Evolutionary conservation across 1,140 invertebrate genomes (phyloP).

Genomic region (Teleogryllus occipitalis): DNA sequence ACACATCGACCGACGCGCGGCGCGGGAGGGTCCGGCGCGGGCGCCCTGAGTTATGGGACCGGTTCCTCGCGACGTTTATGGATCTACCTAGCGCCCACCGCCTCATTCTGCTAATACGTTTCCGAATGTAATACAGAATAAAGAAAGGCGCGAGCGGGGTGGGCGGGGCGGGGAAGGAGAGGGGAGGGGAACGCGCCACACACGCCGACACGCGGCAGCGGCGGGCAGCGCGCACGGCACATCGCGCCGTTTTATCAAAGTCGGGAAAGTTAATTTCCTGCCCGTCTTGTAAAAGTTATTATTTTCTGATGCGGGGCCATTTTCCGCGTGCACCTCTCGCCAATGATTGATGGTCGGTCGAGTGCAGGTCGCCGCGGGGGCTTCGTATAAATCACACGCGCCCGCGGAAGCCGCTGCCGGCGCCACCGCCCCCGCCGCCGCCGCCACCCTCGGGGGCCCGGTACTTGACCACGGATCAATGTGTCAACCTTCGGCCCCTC

Average conservation of each 20-base stretch:
- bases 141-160: neutral
- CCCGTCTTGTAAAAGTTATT: constrained; percentile 17
- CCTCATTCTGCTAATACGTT: constrained; percentile 7
- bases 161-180: neutral
- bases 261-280: constrained; percentile 19
- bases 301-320: constrained; percentile 17
- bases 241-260: constrained; percentile 19
- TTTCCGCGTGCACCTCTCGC: constrained; percentile 7
- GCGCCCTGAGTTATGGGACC: neutral
- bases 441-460: too few relatives aligned
- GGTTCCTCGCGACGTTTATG: constrained; percentile 8
- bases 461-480: constrained; percentile 13
- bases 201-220: neutral
- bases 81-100: neutral
- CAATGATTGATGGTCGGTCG: constrained; percentile 14
- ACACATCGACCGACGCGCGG: neutral
- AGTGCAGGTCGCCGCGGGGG: constrained; percentile 8
- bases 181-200: neutral
- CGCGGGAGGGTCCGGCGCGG: neutral
- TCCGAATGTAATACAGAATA: constrained; percentile 15
- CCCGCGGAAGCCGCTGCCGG: neutral
- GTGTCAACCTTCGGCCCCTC: constrained; percentile 6
- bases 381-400: constrained; percentile 14
- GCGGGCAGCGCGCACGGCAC: too few relatives aligned
- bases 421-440: neutral